Evolutionary conservation across 2,797 vertebrate species (phyloP).

Genomic region (Lepus oiostolus): DNA sequence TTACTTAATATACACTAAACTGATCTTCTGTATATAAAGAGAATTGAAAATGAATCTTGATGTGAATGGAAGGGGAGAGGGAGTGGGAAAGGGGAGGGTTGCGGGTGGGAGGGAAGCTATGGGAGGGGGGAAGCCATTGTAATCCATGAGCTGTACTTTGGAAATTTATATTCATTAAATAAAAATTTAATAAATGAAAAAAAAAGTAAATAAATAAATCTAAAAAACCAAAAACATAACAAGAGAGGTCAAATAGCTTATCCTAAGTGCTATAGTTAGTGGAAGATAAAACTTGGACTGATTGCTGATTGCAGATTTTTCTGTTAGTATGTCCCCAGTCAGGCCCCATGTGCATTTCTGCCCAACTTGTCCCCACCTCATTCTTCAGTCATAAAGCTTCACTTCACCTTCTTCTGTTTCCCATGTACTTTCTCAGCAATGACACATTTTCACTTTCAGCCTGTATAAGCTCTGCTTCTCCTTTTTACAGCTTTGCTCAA

Average conservation of each 20-base stretch:
- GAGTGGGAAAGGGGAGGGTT: too few species aligned
- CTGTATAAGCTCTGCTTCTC: constrained; percentile 20
- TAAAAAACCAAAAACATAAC: neutral
- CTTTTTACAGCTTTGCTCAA: neutral
- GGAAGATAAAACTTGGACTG: neutral
- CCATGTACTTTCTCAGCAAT: neutral
- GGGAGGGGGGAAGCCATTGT: too few species aligned
- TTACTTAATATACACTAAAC: too few species aligned
- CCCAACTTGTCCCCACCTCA: neutral
- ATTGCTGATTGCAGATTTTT: neutral
- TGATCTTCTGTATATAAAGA: too few species aligned
- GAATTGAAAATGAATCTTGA: too few species aligned
- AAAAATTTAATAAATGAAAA: too few species aligned
- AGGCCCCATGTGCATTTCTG: neutral
- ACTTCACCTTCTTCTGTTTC: neutral
- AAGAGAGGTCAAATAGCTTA: neutral
- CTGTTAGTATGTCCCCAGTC: neutral
- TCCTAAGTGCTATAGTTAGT: neutral
- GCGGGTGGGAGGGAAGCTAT: too few species aligned
- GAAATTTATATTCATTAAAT: too few species aligned
- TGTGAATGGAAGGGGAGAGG: too few species aligned
- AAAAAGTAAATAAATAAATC: too few species aligned
- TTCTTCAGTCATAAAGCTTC: neutral
- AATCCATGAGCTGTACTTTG: too few species aligned
- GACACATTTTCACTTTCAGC: constrained; percentile 20